Base-by-base conservation (phyloP, 2,888 invertebrate genomes). In the Cabera pusaria region DNA sequence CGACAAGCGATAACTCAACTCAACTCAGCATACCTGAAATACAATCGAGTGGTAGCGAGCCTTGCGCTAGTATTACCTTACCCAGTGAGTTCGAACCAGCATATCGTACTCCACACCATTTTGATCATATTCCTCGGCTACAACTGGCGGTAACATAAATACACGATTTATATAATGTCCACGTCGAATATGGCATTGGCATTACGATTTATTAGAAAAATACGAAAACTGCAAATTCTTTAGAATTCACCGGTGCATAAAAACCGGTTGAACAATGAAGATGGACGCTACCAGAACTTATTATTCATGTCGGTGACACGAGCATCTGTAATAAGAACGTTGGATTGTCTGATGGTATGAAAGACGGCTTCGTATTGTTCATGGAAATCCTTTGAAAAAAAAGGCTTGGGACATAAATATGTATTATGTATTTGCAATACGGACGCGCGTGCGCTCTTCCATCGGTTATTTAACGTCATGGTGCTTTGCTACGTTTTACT, bases 1-100 rank as follows among this genome's bases (percentile, higher is more conserved):
- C 74, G 70, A 72, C 63, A 64, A 69, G 72, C 77, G 83, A 85
- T 84, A 85, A 81, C 75, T 83, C 80, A 80, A 78, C 75, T 72
- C 67, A 65, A 78, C 76, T 73, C 68, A 67, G 74, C 76, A 82
- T 82, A 70, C 74, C 69, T 76, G 70, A 76, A 81, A 83, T 79
- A 78, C 79, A 82, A 77, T 80, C 75, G 73, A 71, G 70, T 72
- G 74, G 72, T 70, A 70, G 71, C 64, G 65, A 67, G 68, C 67
- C 64, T 59, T 61, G 61, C 59, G 54, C 68, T 70, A 34, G 72
- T 63, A 59, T 71, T 71, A 68, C 74, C 67, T 62, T 63, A 71
- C 67, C 61, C 64, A 69, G 70, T 42, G 39, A 38, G 42, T 40
- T 35, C 34, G 43, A 44, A 46, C 52, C 49, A 34, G 50, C 50